Evolutionary conservation across 2,113 vertebrate species (phyloP).

Genomic region (Heterotilapia buettikoferi): DNA sequence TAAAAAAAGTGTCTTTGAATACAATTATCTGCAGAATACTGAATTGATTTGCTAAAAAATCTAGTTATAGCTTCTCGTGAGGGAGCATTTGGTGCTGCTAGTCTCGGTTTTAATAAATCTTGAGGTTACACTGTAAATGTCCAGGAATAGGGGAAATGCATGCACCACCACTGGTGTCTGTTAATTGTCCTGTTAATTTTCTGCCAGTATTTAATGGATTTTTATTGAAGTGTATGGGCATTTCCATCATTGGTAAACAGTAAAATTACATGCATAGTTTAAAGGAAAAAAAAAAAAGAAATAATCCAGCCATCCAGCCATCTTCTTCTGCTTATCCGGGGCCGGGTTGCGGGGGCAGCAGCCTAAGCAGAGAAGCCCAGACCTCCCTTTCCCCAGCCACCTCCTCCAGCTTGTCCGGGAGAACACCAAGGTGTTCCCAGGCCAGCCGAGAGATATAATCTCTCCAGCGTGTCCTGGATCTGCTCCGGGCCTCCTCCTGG

Average conservation of each 20-base stretch:
- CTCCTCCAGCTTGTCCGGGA: not conserved
- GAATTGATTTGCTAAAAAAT: not conserved
- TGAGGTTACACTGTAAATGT: not conserved
- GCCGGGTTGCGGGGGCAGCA: not conserved
- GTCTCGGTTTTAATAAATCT: not conserved
- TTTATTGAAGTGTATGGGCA: not conserved
- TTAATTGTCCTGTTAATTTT: not conserved
- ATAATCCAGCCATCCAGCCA: not conserved
- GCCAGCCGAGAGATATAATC: not conserved
- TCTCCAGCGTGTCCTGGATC: not conserved
- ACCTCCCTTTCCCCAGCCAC: not conserved
- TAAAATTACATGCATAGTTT: not conserved
- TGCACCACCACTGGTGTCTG: not conserved
- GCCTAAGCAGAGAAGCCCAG: not conserved
- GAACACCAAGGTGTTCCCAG: not conserved
- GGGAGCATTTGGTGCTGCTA: not conserved
- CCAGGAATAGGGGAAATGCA: not conserved
- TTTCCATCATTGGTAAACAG: not conserved
- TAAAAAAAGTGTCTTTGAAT: not conserved
- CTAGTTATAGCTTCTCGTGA: not conserved
- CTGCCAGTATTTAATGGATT: not conserved
- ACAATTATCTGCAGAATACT: not conserved
- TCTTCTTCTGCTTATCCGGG: not conserved
- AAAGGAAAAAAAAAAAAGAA: accelerated
- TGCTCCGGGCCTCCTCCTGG: not conserved